phyloP scores from a whole-genome alignment of 2,113 vertebrate species.

The Rousettus leschenaultii region DNA sequence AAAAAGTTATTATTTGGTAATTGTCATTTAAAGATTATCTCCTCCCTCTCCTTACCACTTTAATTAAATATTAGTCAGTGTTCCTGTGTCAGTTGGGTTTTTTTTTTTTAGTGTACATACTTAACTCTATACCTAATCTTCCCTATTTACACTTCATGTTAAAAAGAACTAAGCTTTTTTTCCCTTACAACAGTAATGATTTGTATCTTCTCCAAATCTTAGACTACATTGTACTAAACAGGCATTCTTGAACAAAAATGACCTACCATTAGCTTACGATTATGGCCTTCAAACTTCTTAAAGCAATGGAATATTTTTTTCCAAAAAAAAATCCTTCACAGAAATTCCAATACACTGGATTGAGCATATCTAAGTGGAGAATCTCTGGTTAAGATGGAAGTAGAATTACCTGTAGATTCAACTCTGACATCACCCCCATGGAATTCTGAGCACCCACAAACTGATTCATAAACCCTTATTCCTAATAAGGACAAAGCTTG shows the following conservation, averaged over 20 bases:
- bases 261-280: background rate
- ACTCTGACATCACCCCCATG: too few relatives aligned
- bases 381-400: background rate
- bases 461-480: background rate
- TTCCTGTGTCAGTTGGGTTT: background rate
- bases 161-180: background rate
- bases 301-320: background rate
- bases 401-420: background rate
- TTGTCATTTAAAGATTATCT: background rate
- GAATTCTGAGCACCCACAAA: background rate
- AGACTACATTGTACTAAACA: background rate
- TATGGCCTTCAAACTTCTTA: background rate
- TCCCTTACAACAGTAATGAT: background rate
- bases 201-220: background rate
- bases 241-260: background rate
- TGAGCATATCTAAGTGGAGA: background rate
- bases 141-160: background rate
- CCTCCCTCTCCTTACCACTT: background rate
- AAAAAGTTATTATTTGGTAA: conserved; percentile 72
- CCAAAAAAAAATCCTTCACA: background rate
- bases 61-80: background rate
- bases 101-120: background rate
- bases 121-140: background rate
- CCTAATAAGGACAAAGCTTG: background rate
- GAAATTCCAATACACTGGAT: background rate